phyloP scores from a whole-genome alignment of 2,113 vertebrate species.

The Monopterus albus region DNA sequence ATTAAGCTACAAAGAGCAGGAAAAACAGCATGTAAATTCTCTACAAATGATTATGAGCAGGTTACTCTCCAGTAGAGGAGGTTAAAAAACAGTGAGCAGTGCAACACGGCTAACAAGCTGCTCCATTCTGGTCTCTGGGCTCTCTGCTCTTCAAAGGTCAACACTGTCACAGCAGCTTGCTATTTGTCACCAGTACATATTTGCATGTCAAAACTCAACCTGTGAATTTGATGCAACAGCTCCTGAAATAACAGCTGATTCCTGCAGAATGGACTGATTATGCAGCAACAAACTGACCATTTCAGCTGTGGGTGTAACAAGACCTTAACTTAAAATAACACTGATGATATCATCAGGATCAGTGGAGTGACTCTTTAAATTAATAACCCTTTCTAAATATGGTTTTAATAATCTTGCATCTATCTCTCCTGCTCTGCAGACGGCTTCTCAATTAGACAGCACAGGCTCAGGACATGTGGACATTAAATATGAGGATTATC shows the following conservation, averaged over 20 bases:
- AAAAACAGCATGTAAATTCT: too few species aligned
- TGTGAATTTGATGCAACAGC: neutral
- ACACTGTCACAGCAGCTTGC: neutral
- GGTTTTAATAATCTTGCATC: neutral
- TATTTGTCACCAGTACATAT: neutral
- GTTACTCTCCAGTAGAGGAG: too few species aligned
- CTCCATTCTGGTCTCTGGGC: neutral
- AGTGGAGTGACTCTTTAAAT: too few species aligned
- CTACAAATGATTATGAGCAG: too few species aligned
- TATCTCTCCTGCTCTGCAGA: constrained; percentile 50
- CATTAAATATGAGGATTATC: constrained; percentile 94
- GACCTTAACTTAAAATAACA: neutral
- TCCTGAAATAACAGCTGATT: too few species aligned
- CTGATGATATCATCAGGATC: neutral
- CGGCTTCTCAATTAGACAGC: constrained; percentile 82
- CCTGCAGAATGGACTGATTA: too few species aligned
- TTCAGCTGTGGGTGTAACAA: too few species aligned
- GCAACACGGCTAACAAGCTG: too few species aligned
- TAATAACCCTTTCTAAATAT: neutral
- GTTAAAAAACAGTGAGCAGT: too few species aligned
- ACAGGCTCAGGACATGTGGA: constrained; percentile 82
- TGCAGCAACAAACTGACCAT: too few species aligned
- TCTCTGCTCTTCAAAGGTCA: neutral
- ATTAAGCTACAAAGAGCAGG: too few species aligned
- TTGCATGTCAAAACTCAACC: neutral